Percentiles rank a stretch among this genome's conserved stretches.
phyloP scores from a whole-genome alignment of 1,140 invertebrate genomes.

The Lycorma delicatula region DNA sequence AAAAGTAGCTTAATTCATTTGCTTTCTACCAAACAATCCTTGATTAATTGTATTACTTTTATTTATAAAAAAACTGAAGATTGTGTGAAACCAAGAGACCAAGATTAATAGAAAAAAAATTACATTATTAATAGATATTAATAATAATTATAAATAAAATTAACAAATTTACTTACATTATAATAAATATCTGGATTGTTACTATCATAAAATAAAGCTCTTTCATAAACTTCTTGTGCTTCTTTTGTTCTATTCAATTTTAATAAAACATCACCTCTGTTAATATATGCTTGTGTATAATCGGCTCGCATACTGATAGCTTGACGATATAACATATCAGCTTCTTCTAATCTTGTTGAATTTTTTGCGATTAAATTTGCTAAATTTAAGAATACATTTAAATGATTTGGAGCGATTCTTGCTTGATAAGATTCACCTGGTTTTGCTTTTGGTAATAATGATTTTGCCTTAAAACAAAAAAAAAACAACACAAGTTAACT shows the following conservation, averaged over 20 bases:
- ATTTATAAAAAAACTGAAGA: neutral
- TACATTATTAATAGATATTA: no score
- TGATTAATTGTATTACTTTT: neutral
- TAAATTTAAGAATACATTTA: slow-evolving; percentile 93
- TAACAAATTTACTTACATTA: slow-evolving; percentile 61
- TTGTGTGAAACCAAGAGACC: neutral
- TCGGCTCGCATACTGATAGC: slow-evolving; percentile 96
- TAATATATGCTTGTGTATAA: slow-evolving; percentile 96
- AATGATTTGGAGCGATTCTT: slow-evolving; percentile 88
- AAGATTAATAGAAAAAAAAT: neutral
- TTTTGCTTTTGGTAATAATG: slow-evolving; percentile 79
- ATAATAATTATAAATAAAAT: neutral
- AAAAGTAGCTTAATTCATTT: no score
- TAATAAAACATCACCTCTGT: slow-evolving; percentile 90
- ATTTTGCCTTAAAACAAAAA: slow-evolving; percentile 57
- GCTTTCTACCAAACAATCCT: neutral
- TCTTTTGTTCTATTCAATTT: slow-evolving; percentile 91
- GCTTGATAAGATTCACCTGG: slow-evolving; percentile 91
- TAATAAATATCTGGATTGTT: slow-evolving; percentile 97
- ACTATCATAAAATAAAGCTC: slow-evolving; percentile 85
- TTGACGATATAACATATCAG: slow-evolving; percentile 82
- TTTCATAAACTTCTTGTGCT: slow-evolving; percentile 89
- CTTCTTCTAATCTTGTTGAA: slow-evolving; percentile 82
- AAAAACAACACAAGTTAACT: neutral
- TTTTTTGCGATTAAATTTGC: slow-evolving; percentile 93